Base-by-base conservation (phyloP, 2,797 vertebrate species). In the Dipus sagitta region DNA sequence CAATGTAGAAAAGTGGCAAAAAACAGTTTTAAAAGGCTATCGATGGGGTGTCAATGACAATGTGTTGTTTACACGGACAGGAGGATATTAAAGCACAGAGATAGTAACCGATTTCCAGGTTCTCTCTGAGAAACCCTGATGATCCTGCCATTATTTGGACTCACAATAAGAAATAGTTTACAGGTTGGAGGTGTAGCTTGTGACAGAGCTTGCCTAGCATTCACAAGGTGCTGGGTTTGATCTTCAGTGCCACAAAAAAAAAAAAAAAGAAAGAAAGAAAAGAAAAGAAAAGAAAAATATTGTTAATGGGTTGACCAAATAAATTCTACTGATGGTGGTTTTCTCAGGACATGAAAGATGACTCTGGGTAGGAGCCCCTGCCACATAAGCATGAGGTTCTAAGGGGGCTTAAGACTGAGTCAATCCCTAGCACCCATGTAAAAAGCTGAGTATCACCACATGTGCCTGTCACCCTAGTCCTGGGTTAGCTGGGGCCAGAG, bases 281-380 rank as follows among this genome's bases (percentile, higher is more conserved):
- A 52, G 1, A 9, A 28, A 54, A 62, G 9, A 34, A 47, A 60
- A 34, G 42, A 38, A 79, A 92, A 92, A 82, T 54, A 88, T 4
- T 80, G 47, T 93, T 85, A 82, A 54, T 47, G 85, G n/a, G 60
- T 18, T 89, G 58, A 90, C 52, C 28, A 84, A 77, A 90, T 23
- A 65, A 72, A 23, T 15, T 26, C 42, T 62, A 26, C 3, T 42
- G 58, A 70, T 88, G 38, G 54, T 21, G 32, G 21, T 65, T 86
- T 67, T 78, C 71, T 13, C 52, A 42, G 24, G 54, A 58, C 54
- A 14, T 11, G 54, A 58, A 17, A 17, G 54, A 58, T 58, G 54
- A 17, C 54, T 58, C 54, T 58, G 54, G 54, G 13, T 58, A 58
- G 15, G 54, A 58, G 54, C 54, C 4, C 54, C 17, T 58, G 54